Evolutionary conservation across 2,888 invertebrate species (phyloP).

Genomic region (Anaspis maculata): DNA sequence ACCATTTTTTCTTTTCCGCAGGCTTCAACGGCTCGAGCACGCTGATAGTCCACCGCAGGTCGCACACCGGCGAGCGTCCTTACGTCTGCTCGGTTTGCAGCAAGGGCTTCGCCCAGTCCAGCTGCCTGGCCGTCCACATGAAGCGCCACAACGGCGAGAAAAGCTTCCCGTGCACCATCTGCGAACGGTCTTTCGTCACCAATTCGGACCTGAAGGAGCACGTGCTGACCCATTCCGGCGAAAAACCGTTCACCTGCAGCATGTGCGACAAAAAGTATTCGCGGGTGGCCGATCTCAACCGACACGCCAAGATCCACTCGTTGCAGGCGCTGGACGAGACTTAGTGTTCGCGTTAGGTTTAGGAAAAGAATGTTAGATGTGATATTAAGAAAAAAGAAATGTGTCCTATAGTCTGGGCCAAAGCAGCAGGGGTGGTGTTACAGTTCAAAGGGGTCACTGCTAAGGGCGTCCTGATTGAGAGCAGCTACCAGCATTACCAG

Average conservation of each 20-base stretch:
- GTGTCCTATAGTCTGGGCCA: no score
- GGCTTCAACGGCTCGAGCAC: conserved; percentile 41
- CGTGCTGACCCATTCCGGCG: conserved; percentile 24
- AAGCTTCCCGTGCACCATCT: conserved; percentile 28
- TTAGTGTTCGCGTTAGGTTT: no score
- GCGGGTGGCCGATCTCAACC: conserved; percentile 28
- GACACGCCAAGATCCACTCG: conserved; percentile 28
- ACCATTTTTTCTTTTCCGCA: no score
- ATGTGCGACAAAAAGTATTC: conserved; percentile 30
- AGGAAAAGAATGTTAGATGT: no score
- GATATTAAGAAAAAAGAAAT: no score
- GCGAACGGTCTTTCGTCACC: conserved; percentile 32
- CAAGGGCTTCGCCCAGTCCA: conserved; percentile 39
- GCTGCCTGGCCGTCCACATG: conserved; percentile 39
- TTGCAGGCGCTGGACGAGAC: conserved; percentile 11
- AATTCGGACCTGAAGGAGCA: conserved; percentile 31
- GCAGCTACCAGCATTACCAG: no score
- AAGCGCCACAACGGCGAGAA: conserved; percentile 37
- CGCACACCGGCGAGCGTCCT: conserved; percentile 40
- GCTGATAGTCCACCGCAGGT: conserved; percentile 36
- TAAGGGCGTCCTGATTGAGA: no score
- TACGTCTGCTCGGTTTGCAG: conserved; percentile 38
- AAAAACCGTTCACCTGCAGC: conserved; percentile 28
- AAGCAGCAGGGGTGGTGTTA: no score
- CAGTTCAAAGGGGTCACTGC: no score